Percentiles rank a stretch among this genome's conserved stretches.
phyloP scores from a whole-genome alignment of 2,113 vertebrate species.

The Urocitellus parryii region DNA sequence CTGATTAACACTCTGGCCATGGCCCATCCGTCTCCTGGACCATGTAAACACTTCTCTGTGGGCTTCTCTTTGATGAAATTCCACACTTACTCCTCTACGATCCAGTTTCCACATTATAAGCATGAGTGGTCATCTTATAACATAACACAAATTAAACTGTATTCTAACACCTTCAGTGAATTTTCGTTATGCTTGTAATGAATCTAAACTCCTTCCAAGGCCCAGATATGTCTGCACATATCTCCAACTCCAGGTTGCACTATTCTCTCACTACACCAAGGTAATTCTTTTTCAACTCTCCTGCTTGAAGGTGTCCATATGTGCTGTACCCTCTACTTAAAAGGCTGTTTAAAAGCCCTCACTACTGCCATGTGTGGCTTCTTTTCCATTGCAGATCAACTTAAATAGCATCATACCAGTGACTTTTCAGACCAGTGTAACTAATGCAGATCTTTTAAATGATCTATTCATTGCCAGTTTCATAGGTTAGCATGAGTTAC shows the following conservation, averaged over 20 bases:
- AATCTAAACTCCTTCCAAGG: not conserved
- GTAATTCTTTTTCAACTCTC: not conserved
- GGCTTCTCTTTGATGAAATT: not conserved
- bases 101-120: not conserved
- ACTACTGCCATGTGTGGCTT: not conserved
- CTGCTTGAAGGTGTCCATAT: not conserved
- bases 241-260: not conserved
- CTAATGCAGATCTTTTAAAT: not conserved
- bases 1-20: not conserved
- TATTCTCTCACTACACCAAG: not conserved
- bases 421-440: not conserved
- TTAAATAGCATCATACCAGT: not conserved
- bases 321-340: not conserved
- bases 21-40: not conserved
- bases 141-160: not conserved
- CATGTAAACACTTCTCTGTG: not conserved
- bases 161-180: not conserved
- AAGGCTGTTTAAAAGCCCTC: not conserved
- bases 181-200: not conserved
- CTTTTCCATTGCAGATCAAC: not conserved
- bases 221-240: not conserved
- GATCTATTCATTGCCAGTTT: not conserved
- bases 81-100: not conserved
- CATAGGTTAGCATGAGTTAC: not conserved
- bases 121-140: not conserved